Conservation (phyloP, 2,113 vertebrate species). For the Myrmecophaga tridactyla region DNA sequence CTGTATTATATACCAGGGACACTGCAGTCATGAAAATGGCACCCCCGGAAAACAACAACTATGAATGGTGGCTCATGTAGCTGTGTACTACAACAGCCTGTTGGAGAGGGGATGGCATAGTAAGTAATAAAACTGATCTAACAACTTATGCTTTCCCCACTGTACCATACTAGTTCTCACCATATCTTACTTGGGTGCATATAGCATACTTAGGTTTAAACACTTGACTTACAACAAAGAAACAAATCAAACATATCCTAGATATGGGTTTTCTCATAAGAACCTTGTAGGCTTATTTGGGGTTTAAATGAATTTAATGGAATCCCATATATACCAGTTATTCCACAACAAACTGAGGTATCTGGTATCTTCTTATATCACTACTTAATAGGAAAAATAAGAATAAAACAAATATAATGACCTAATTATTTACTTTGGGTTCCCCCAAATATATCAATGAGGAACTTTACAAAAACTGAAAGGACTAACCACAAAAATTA, state of each 20-base stretch:
- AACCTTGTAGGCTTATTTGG: slow-evolving; percentile 70
- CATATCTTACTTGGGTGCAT: neutral
- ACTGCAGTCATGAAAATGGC: neutral
- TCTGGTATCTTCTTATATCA: slow-evolving; percentile 75
- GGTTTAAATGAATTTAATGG: slow-evolving; percentile 81
- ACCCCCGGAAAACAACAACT: neutral
- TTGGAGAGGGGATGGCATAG: neutral
- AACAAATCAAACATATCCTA: slow-evolving; percentile 15
- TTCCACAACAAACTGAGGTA: slow-evolving; percentile 79
- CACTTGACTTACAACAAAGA: slow-evolving; percentile 30
- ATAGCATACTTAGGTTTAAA: slow-evolving; percentile 6
- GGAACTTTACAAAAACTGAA: slow-evolving; percentile 68
- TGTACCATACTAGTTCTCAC: neutral
- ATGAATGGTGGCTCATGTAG: neutral
- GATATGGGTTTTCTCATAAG: slow-evolving; percentile 61
- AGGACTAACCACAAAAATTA: slow-evolving; percentile 65
- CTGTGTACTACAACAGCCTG: neutral
- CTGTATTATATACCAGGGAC: neutral
- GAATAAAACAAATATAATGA: slow-evolving; percentile 63
- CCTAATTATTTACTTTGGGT: slow-evolving; percentile 73
- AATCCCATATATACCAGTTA: slow-evolving; percentile 76
- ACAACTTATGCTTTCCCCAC: neutral
- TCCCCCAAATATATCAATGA: slow-evolving; percentile 62
- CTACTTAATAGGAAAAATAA: slow-evolving; percentile 71
- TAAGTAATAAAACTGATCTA: neutral